Percentiles rank a stretch among this genome's conserved stretches.
phyloP scores from a whole-genome alignment of 2,888 invertebrate genomes.

The Nomada flava region DNA sequence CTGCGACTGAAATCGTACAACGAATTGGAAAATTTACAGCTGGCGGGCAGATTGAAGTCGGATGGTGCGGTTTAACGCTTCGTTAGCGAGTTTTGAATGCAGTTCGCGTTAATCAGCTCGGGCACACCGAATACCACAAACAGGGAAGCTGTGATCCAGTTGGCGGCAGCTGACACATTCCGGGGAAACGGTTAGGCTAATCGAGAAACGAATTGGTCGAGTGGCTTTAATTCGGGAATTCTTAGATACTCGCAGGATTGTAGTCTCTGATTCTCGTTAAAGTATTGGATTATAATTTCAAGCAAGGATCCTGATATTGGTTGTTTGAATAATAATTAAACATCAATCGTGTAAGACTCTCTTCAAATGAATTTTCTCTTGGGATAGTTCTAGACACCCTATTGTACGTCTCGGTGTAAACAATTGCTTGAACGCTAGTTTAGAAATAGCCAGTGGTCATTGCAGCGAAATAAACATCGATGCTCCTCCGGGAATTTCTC shows the following conservation, averaged over 20 bases:
- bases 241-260: neutral
- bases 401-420: too few species aligned
- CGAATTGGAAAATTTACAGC: slow-evolving; percentile 2
- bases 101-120: slow-evolving; percentile 21
- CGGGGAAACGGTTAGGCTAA: neutral
- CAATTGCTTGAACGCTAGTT: neutral
- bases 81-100: slow-evolving; percentile 20
- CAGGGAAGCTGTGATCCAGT: neutral
- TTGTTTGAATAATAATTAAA: too few species aligned
- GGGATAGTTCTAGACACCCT: too few species aligned
- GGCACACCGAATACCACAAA: neutral
- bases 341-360: too few species aligned
- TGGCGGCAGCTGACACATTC: neutral
- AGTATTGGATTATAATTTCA: too few species aligned
- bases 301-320: too few species aligned
- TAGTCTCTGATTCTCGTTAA: too few species aligned
- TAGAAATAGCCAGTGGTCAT: neutral
- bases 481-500: neutral
- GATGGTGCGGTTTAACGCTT: slow-evolving; percentile 12
- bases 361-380: too few species aligned
- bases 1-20: neutral
- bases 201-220: neutral
- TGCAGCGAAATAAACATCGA: neutral
- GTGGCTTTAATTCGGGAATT: neutral
- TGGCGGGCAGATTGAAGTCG: neutral